Conservation (phyloP, 2,113 vertebrate species). For the Cephalopterus ornatus region DNA sequence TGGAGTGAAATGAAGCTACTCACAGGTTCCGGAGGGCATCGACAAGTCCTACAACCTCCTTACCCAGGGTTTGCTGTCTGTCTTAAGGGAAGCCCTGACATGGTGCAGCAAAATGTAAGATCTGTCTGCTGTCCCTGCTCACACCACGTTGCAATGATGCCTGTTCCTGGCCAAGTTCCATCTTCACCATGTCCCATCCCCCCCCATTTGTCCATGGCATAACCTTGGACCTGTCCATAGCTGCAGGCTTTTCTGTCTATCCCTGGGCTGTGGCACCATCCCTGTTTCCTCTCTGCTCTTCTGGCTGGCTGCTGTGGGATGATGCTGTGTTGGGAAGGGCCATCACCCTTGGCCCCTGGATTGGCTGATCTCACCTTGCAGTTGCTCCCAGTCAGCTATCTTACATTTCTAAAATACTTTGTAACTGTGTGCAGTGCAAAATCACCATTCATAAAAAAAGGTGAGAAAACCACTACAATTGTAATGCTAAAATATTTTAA, state of each 20-base stretch:
- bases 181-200: neutral
- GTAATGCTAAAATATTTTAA: neutral
- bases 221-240: neutral
- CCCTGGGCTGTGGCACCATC: neutral
- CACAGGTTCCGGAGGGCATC: fast-evolving
- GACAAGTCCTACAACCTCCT: neutral
- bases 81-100: neutral
- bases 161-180: neutral
- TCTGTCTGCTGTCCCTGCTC: neutral
- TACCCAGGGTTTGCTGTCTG: neutral
- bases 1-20: neutral
- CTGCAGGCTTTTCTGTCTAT: neutral
- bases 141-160: fast-evolving
- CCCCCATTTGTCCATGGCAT: fast-evolving
- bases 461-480: neutral
- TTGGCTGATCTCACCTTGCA: neutral
- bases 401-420: neutral
- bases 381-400: fast-evolving
- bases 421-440: neutral
- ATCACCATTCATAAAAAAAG: neutral
- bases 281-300: neutral
- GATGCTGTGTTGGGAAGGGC: neutral
- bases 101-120: neutral
- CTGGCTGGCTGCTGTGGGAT: neutral
- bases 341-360: too few relatives aligned